Percentiles rank a stretch among this genome's conserved stretches.
Conservation (phyloP, 2,888 invertebrate species). For the Argyra leucocephala region DNA sequence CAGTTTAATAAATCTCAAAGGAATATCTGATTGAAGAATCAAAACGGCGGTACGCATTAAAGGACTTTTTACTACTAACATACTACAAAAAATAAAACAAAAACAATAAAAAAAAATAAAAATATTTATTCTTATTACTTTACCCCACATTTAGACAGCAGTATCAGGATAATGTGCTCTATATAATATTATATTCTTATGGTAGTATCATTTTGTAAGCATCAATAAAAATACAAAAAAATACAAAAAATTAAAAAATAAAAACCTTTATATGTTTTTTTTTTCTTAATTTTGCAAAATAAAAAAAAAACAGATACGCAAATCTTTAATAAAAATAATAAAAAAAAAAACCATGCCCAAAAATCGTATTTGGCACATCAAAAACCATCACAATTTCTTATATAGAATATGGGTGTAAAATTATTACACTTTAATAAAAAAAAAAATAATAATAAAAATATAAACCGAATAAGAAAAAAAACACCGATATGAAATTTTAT, state of each 20-base stretch:
- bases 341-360: too few species aligned
- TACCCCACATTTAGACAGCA: neutral
- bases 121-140: neutral
- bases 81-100: too few species aligned
- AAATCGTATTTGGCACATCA: neutral
- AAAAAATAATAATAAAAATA: too few species aligned
- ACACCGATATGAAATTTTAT: constrained; percentile 1
- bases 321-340: too few species aligned
- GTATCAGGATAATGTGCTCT: neutral
- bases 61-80: neutral
- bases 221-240: too few species aligned
- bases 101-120: neutral
- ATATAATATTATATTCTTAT: neutral
- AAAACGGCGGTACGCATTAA: neutral
- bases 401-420: neutral
- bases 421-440: constrained; percentile 1
- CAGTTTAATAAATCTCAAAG: too few species aligned
- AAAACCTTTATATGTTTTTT: neutral
- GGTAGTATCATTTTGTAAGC: neutral
- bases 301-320: neutral
- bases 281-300: neutral
- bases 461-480: too few species aligned
- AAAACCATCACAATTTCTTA: neutral
- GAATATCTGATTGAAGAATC: neutral
- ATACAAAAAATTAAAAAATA: neutral